Percentiles rank a stretch among this genome's conserved stretches.
Conservation (phyloP, 2,113 vertebrate species). For the Rhinopithecus roxellana region DNA sequence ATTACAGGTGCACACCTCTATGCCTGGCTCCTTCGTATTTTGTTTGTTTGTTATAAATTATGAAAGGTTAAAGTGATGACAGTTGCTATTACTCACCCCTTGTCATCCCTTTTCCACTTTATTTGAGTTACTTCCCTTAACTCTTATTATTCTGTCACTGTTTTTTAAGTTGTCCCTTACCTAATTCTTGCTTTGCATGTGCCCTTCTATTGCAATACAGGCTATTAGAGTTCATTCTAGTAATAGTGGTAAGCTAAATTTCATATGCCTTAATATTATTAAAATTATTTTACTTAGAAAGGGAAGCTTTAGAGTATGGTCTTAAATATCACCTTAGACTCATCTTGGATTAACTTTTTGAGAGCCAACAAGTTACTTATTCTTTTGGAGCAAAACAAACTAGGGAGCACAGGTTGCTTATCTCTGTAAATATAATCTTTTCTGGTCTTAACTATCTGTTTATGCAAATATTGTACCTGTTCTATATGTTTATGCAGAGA, state of each 20-base stretch:
- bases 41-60: neutral
- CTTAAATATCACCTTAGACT: slow-evolving; percentile 39
- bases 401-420: neutral
- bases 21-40: too few relatives aligned
- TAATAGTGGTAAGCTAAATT: neutral
- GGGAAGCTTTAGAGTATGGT: slow-evolving; percentile 49
- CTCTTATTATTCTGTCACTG: neutral
- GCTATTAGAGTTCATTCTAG: neutral
- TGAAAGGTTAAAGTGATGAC: neutral
- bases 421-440: slow-evolving; percentile 53
- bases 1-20: too few relatives aligned
- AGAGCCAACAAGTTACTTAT: slow-evolving; percentile 25
- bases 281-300: slow-evolving; percentile 63
- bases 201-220: neutral
- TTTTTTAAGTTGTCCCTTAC: neutral
- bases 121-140: neutral
- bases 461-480: slow-evolving; percentile 36
- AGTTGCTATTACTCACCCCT: rapidly evolving
- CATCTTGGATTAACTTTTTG: slow-evolving; percentile 50
- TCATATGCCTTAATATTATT: slow-evolving; percentile 31
- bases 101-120: neutral
- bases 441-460: slow-evolving; percentile 54
- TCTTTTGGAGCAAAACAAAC: slow-evolving; percentile 55
- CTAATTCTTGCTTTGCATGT: slow-evolving; percentile 8
- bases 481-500: slow-evolving; percentile 60